These are phyloP conservation scores for Entomobrya multifasciata DNA, from an alignment of 2,888 invertebrate genomes.

Conservation along the genomic window DNA sequence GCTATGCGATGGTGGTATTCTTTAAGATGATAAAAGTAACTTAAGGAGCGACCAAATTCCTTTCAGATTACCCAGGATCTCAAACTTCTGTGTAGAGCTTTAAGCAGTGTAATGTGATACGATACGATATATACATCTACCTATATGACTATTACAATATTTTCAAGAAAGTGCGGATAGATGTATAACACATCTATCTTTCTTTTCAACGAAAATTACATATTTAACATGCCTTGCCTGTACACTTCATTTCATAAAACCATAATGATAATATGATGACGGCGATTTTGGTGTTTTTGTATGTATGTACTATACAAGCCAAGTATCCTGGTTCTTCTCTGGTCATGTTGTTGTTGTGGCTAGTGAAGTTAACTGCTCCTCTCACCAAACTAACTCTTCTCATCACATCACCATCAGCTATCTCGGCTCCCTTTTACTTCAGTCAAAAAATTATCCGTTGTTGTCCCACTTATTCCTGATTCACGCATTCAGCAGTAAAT, in stretches of 20 bases:
- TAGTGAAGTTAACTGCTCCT: slow-evolving; percentile 63
- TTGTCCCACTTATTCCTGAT: slow-evolving; percentile 71
- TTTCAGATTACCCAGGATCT: slow-evolving; percentile 68
- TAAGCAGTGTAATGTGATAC: slow-evolving; percentile 24
- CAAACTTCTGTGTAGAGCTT: neutral
- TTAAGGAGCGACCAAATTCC: slow-evolving; percentile 72
- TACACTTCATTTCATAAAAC: slow-evolving; percentile 47
- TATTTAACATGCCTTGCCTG: neutral
- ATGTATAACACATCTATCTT: no score
- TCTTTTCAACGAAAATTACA: no score
- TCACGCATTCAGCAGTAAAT: slow-evolving; percentile 58
- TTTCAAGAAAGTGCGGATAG: slow-evolving; percentile 1
- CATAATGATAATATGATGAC: slow-evolving; percentile 43
- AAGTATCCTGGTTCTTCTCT: slow-evolving; percentile 44
- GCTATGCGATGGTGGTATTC: slow-evolving; percentile 40
- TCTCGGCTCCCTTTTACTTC: slow-evolving; percentile 64
- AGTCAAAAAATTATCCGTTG: slow-evolving; percentile 69
- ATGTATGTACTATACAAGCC: neutral
- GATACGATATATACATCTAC: neutral
- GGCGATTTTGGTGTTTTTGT: slow-evolving; percentile 22
- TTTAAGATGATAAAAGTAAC: neutral
- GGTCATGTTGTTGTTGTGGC: slow-evolving; percentile 57
- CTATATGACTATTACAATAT: neutral
- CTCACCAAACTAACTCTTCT: slow-evolving; percentile 37
- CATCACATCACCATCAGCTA: slow-evolving; percentile 13